Evolutionary conservation across 2,888 invertebrate genomes (phyloP).

Genomic region (Diploptera punctata): DNA sequence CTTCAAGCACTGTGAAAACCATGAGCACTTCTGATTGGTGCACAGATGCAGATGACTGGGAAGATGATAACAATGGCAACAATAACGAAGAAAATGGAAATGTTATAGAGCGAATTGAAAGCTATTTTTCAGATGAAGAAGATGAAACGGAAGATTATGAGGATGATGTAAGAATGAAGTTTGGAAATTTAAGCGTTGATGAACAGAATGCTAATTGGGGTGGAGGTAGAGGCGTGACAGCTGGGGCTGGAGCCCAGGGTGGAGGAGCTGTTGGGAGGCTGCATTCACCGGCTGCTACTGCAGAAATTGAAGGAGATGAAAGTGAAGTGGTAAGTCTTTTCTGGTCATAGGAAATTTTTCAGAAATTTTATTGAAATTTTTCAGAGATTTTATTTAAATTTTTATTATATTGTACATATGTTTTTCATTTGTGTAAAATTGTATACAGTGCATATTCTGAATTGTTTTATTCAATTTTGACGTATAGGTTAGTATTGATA

Average conservation of each 20-base stretch:
- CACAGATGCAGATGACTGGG: constrained; percentile 79
- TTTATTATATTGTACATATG: too few species aligned
- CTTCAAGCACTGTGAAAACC: constrained; percentile 50
- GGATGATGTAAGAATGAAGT: constrained; percentile 34
- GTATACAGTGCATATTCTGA: too few species aligned
- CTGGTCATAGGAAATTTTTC: too few species aligned
- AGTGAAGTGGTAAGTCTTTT: constrained; percentile 71
- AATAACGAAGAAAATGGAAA: constrained; percentile 77
- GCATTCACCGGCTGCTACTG: constrained; percentile 67
- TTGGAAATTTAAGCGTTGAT: constrained; percentile 49
- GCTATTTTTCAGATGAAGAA: constrained; percentile 45
- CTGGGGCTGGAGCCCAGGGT: constrained; percentile 49
- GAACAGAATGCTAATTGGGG: constrained; percentile 64
- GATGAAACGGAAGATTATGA: constrained; percentile 39
- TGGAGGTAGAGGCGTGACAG: constrained; percentile 57
- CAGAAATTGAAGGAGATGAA: constrained; percentile 85
- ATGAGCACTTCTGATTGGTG: constrained; percentile 68
- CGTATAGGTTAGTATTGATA: constrained; percentile 57
- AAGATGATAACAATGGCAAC: constrained; percentile 61
- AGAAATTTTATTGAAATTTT: too few species aligned
- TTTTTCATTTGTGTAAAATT: too few species aligned
- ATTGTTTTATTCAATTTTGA: too few species aligned
- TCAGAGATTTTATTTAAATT: too few species aligned
- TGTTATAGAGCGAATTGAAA: constrained; percentile 59
- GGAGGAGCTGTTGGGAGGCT: constrained; percentile 61